phyloP scores from a whole-genome alignment of 2,113 vertebrate species.

The Cervus canadensis region DNA sequence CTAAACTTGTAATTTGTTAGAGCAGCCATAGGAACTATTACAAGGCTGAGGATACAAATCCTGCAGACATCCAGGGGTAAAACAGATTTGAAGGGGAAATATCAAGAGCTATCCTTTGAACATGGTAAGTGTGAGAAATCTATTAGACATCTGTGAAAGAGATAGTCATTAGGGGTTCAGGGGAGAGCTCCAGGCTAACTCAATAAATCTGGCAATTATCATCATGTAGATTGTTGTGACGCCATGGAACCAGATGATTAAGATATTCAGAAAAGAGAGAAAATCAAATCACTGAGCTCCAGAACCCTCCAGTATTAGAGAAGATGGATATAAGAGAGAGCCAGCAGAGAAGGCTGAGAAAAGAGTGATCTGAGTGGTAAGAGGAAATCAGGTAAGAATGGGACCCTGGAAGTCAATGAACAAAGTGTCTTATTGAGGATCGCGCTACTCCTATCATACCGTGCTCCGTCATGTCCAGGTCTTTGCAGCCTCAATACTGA shows the following conservation, averaged over 20 bases:
- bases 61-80: background rate
- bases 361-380: background rate
- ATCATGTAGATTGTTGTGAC: background rate
- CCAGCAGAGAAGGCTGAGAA: background rate
- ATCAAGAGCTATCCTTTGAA: background rate
- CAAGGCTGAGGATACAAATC: background rate
- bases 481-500: background rate
- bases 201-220: background rate
- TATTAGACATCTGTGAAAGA: background rate
- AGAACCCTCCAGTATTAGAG: background rate
- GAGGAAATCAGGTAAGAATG: background rate
- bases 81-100: background rate
- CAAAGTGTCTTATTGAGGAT: background rate
- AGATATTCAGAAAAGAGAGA: background rate
- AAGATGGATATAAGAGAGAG: background rate
- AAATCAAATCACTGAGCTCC: background rate
- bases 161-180: background rate
- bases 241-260: background rate
- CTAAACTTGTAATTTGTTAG: background rate
- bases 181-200: background rate
- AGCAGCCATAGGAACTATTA: background rate
- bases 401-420: background rate
- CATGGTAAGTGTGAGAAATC: background rate
- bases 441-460: fast-evolving
- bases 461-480: background rate